These are phyloP conservation scores for Apis cerana DNA, from an alignment of 1,140 invertebrate species.

Conservation along the genomic window DNA sequence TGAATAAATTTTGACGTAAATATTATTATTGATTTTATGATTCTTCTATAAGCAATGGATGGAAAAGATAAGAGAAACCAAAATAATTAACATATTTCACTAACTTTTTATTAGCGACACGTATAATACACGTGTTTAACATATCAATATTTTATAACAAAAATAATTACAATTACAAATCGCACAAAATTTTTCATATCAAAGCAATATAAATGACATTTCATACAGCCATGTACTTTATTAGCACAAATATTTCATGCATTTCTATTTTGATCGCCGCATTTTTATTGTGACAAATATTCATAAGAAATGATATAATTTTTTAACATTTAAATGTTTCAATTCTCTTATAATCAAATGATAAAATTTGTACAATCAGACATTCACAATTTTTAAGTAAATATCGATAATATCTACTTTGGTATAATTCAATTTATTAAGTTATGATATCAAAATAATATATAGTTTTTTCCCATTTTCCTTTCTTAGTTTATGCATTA, in stretches of 20 bases:
- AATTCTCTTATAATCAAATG: not conserved
- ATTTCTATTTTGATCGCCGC: not conserved
- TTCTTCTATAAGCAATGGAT: not conserved
- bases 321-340: not conserved
- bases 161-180: conserved; percentile 60
- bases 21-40: not conserved
- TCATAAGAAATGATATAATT: not conserved
- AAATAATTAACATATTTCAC: conserved; percentile 33
- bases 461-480: not conserved
- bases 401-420: not conserved
- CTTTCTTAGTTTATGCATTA: not conserved
- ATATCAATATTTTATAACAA: conserved; percentile 43
- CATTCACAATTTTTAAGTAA: not conserved
- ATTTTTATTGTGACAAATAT: not conserved
- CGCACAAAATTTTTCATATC: conserved; percentile 41
- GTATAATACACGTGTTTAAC: conserved; percentile 50
- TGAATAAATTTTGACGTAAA: not conserved
- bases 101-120: conserved; percentile 57
- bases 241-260: not conserved
- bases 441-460: not conserved
- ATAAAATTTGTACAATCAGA: not conserved
- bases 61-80: not conserved
- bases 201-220: conserved; percentile 47
- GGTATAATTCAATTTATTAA: not conserved
- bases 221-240: not conserved